phyloP scores from a whole-genome alignment of 2,888 invertebrate genomes.

The Crepidodera aurea region DNA sequence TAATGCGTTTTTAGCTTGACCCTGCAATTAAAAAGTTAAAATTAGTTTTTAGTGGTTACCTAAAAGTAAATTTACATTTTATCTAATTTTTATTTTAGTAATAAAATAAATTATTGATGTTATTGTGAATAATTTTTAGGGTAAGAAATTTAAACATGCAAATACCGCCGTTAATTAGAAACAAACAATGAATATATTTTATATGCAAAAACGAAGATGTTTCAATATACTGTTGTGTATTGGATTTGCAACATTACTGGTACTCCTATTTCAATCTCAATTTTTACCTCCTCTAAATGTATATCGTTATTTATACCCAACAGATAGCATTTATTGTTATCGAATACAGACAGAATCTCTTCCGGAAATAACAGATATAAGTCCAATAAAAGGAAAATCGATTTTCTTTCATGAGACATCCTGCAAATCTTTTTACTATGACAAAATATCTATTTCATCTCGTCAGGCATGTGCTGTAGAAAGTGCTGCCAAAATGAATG shows the following conservation, averaged over 20 bases:
- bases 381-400: constrained; percentile 58
- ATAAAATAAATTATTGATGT: not conserved
- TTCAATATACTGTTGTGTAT: constrained; percentile 31
- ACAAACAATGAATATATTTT: constrained; percentile 32
- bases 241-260: constrained; percentile 9
- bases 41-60: too few relatives aligned
- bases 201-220: constrained; percentile 32
- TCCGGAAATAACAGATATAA: constrained; percentile 52
- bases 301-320: constrained; percentile 44
- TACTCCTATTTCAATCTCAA: constrained; percentile 17
- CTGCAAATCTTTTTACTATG: constrained; percentile 61
- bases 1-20: too few relatives aligned
- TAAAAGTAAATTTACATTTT: too few relatives aligned
- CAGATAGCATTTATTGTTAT: constrained; percentile 52
- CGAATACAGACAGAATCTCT: constrained; percentile 46
- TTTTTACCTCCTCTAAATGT: constrained; percentile 29
- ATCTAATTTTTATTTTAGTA: too few relatives aligned
- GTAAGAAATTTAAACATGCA: constrained; percentile 2
- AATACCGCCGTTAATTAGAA: not conserved
- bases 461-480: constrained; percentile 75
- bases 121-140: too few relatives aligned
- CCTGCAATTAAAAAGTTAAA: too few relatives aligned
- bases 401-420: constrained; percentile 77
- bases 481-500: constrained; percentile 71
- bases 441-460: constrained; percentile 62